A percentile compares a stretch with the other conserved stretches of the same genome.
phyloP scores from a whole-genome alignment of 2,113 vertebrate genomes.

The Oryzias celebensis region DNA sequence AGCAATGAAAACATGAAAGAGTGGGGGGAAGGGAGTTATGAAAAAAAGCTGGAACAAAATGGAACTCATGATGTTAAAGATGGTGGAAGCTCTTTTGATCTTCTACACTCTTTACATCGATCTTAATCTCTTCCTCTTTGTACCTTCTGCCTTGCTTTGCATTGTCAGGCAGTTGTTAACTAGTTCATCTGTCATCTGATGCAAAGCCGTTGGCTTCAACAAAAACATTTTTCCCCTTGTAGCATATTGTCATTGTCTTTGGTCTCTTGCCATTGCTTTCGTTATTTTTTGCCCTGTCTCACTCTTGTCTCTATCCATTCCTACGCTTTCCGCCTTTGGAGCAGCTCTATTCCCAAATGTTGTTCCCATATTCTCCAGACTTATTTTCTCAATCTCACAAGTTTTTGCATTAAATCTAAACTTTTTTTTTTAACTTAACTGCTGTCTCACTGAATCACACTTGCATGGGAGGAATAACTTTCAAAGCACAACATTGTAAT shows the following conservation, averaged over 20 bases:
- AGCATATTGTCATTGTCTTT: slow-evolving; percentile 20
- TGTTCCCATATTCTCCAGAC: slow-evolving; percentile 35
- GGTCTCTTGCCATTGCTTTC: slow-evolving; percentile 30
- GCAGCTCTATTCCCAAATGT: slow-evolving; percentile 47
- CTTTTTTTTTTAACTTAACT: slow-evolving; percentile 54
- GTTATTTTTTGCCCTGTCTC: slow-evolving; percentile 10
- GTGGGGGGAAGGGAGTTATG: slow-evolving; percentile 34
- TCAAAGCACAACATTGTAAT: slow-evolving; percentile 32
- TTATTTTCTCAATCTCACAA: slow-evolving; percentile 31
- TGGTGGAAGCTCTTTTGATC: slow-evolving; percentile 19
- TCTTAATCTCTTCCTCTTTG: slow-evolving; percentile 9
- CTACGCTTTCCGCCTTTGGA: slow-evolving; percentile 21
- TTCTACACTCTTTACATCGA: neutral
- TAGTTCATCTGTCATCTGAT: slow-evolving; percentile 4
- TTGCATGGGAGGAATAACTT: slow-evolving; percentile 31
- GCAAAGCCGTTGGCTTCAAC: slow-evolving; percentile 2
- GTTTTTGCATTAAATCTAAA: slow-evolving; percentile 65
- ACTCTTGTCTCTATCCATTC: slow-evolving; percentile 33
- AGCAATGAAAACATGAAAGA: slow-evolving; percentile 34
- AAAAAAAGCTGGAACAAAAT: slow-evolving; percentile 71
- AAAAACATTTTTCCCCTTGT: slow-evolving; percentile 17
- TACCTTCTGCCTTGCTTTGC: neutral
- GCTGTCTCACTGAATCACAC: slow-evolving; percentile 47
- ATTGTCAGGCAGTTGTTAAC: neutral
- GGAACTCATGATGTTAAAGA: slow-evolving; percentile 62